Conservation (phyloP, 2,888 invertebrate genomes). For the Ametastegia equiseti region DNA sequence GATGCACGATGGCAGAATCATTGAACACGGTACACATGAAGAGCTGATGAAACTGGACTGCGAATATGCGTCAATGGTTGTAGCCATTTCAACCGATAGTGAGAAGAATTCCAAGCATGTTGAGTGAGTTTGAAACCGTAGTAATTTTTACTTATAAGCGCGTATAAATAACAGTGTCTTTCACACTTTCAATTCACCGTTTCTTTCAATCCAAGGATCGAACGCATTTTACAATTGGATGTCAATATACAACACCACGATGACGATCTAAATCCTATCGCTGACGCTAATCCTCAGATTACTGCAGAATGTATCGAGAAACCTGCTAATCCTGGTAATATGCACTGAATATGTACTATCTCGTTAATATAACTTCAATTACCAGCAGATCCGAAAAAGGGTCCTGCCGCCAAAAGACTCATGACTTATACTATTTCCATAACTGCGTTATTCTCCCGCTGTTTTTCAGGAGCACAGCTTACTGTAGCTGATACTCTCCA, state of each 20-base stretch:
- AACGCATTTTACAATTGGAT: neutral
- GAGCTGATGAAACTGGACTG: slow-evolving; percentile 74
- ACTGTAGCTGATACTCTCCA: slow-evolving; percentile 16
- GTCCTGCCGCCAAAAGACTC: too few relatives aligned
- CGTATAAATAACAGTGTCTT: neutral
- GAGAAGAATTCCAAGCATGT: slow-evolving; percentile 41
- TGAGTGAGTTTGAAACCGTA: neutral
- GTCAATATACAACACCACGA: neutral
- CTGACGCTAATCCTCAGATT: neutral
- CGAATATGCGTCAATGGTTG: slow-evolving; percentile 70
- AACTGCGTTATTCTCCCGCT: neutral
- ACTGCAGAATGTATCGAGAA: neutral
- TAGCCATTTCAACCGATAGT: slow-evolving; percentile 52
- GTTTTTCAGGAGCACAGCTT: neutral
- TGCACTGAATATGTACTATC: neutral
- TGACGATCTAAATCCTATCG: neutral
- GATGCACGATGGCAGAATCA: slow-evolving; percentile 78
- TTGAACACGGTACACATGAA: slow-evolving; percentile 78
- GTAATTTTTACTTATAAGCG: neutral
- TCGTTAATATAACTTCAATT: neutral
- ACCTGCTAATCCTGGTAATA: neutral
- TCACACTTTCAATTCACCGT: neutral
- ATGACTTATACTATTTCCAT: too few relatives aligned
- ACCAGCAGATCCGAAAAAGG: neutral
- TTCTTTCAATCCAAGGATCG: neutral